Conservation (phyloP, 2,888 invertebrate genomes). For the Rhyacophila evoluta region DNA sequence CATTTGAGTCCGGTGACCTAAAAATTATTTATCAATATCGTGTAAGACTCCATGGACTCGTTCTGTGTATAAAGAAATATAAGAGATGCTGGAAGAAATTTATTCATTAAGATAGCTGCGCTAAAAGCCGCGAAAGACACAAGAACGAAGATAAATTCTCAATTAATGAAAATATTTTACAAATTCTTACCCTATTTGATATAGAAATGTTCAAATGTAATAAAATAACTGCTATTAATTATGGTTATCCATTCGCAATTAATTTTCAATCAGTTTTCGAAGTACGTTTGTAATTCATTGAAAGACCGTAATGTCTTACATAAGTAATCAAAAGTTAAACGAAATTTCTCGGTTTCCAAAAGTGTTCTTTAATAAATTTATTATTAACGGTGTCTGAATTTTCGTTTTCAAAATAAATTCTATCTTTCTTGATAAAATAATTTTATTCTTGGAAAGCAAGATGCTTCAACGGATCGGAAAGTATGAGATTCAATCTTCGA, state of each 20-base stretch:
- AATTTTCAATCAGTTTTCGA: conserved; percentile 18
- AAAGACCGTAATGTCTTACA: background rate
- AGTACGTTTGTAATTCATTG: background rate
- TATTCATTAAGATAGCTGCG: background rate
- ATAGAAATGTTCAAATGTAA: background rate
- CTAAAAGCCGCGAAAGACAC: background rate
- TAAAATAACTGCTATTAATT: background rate
- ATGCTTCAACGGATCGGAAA: background rate
- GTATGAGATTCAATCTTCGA: too few species aligned
- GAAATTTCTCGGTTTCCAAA: background rate
- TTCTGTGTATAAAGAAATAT: background rate
- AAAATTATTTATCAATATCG: too few species aligned
- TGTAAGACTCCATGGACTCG: too few species aligned
- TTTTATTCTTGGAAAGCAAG: background rate
- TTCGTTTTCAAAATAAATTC: background rate
- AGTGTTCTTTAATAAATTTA: conserved; percentile 17
- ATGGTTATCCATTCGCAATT: conserved; percentile 12
- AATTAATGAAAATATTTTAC: background rate
- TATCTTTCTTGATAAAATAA: background rate
- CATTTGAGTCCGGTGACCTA: too few species aligned
- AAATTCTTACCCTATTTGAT: background rate
- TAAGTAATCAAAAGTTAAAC: conserved; percentile 8
- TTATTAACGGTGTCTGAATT: background rate
- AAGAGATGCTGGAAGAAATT: background rate
- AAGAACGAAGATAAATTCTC: background rate